Evolutionary conservation across 2,113 vertebrate species (phyloP).

Genomic region (Cyanoderma ruficeps): DNA sequence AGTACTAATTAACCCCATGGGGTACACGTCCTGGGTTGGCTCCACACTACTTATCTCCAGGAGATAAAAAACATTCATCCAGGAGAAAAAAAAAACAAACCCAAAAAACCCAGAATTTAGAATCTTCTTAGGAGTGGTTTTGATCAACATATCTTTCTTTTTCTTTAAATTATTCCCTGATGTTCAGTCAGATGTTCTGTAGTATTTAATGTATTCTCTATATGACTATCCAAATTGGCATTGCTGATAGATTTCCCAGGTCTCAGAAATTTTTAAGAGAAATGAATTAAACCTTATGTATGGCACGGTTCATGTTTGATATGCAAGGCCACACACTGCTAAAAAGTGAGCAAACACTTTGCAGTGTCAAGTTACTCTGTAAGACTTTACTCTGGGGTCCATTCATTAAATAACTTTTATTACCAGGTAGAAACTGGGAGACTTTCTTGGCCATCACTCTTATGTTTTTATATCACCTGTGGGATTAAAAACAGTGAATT

Average conservation of each 20-base stretch:
- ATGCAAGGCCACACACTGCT: neutral
- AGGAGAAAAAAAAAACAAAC: neutral
- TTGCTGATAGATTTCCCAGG: neutral
- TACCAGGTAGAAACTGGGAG: conserved; percentile 25
- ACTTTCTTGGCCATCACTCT: neutral
- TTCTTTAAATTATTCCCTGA: neutral
- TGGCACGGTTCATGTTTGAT: neutral
- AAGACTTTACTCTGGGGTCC: neutral
- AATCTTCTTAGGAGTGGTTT: neutral
- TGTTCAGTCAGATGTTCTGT: neutral
- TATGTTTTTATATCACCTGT: conserved; percentile 10
- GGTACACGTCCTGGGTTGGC: neutral
- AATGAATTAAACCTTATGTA: neutral
- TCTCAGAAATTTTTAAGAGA: neutral
- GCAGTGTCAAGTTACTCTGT: neutral
- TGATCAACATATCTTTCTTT: neutral
- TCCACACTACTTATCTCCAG: neutral
- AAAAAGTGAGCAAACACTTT: neutral
- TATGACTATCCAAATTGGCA: neutral
- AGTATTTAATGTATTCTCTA: neutral
- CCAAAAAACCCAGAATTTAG: neutral
- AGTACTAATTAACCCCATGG: neutral
- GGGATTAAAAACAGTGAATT: conserved; percentile 41
- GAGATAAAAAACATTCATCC: neutral
- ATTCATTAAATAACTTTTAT: conserved; percentile 38